Evolutionary conservation across 2,888 invertebrate genomes (phyloP), one percentile per base, ranked within the genome.

Genomic region (Machimus atricapillus): DNA sequence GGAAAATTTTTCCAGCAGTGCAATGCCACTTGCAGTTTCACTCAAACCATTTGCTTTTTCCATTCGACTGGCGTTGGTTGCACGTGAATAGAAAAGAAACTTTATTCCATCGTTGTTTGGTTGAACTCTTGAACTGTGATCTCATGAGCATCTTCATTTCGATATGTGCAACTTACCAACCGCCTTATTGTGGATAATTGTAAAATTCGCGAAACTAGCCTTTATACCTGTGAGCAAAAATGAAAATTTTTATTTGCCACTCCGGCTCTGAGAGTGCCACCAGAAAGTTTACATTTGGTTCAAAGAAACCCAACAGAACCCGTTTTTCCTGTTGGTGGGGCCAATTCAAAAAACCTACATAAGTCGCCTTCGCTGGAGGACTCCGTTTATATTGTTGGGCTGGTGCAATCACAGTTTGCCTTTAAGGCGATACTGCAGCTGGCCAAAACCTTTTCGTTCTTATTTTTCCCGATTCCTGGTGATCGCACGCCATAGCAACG

Each of bases 241-340:
- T 37, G 34, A 58, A 58, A 58, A 82, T 82, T 82, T 82, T 82
- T 66, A 37, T 37, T 19, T 66, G 76, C 76, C 37, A 19, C 56
- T 37, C 19, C 12, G 14, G 23, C 81, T n/a, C n/a, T 81, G 81
- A 52, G 81, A 78, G 56, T 82, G 82, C 66, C 58, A 58, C 34
- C 82, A 82, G 82, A 82, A 82, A 82, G 82, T 82, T 82, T 12
- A 82, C 82, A 82, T 82, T 82, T 82, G 82, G 82, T 82, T 82
- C 66, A 82, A 82, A 82, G 82, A 82, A 82, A 82, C 82, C 82
- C 82, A 82, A 82, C 58, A 58, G 66, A 82, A 82, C 82, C 66
- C 82, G 82, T 82, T 82, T 82, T 82, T 82, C 82, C 82, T 82
- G 82, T 82, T 58, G 31, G 82, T 37, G 31, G 40, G 66, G 82